Evolutionary conservation across 2,888 invertebrate genomes (phyloP), one percentile per base, ranked within the genome.

Genomic region (Siphlonurus alternatus): DNA sequence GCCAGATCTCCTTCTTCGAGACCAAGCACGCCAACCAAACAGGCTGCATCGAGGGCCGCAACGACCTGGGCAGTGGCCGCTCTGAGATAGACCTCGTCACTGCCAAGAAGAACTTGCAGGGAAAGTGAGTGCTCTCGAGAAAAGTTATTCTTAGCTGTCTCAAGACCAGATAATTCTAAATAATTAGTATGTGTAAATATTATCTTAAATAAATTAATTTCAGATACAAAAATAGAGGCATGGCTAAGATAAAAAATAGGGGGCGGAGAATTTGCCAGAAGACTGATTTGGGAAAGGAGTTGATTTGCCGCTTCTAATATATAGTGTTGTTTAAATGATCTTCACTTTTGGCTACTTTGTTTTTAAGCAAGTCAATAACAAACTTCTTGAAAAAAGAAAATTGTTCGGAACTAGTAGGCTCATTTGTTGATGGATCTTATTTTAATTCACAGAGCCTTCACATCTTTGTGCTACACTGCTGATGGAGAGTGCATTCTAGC

Each of bases 401-500:
- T n/a, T n/a, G n/a, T n/a, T n/a, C n/a, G n/a, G n/a, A n/a, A n/a
- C n/a, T n/a, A n/a, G n/a, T n/a, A n/a, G n/a, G n/a, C n/a, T n/a
- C n/a, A n/a, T n/a, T n/a, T n/a, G n/a, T n/a, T n/a, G n/a, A n/a
- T n/a, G n/a, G n/a, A n/a, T n/a, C n/a, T n/a, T n/a, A n/a, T n/a
- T n/a, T n/a, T n/a, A n/a, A n/a, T 69, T 77, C 80, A 24, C 76
- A 96, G 95, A 74, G 87, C 90, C 0, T 99, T 98, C 75, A 89
- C 89, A 1, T 86, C 89, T 1, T 78, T 99, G 64, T 90, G 92
- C 71, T 99, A 96, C 74, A 90, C 96, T 0, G 91, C 96, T 0
- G 96, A 99, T 78, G 98, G 98, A 0, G 81, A 84, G 63, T 90
- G 86, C 71, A 77, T 99, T 2, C 76, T 99, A 51, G 96, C 94